These are phyloP conservation scores for Craterocephalus amniculus DNA, from an alignment of 2,797 vertebrate genomes.

Conservation along the genomic window DNA sequence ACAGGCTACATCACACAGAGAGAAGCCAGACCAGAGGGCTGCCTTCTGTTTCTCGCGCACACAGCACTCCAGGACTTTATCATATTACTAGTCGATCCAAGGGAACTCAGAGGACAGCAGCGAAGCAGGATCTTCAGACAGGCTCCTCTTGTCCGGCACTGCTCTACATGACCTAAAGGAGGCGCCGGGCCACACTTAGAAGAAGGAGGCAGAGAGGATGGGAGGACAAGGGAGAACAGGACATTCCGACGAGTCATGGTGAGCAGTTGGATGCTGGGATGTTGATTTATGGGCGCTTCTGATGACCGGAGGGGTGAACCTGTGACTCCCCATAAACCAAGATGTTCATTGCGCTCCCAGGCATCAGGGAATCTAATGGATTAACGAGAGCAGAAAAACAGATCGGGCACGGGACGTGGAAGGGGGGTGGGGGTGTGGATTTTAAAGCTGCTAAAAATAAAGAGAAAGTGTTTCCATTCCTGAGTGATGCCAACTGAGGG, in stretches of 20 bases:
- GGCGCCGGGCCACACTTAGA: slow-evolving; percentile 50
- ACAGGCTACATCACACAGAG: slow-evolving; percentile 73
- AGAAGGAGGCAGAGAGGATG: slow-evolving; percentile 27
- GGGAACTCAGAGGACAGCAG: slow-evolving; percentile 53
- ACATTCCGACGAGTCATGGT: slow-evolving; percentile 57
- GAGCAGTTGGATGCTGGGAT: slow-evolving; percentile 62
- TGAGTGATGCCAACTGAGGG: slow-evolving; percentile 43
- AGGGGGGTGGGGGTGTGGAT: slow-evolving; percentile 39
- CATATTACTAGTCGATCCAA: slow-evolving; percentile 67
- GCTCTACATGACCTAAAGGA: slow-evolving; percentile 57
- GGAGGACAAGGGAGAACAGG: slow-evolving; percentile 60
- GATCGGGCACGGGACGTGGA: slow-evolving; percentile 16
- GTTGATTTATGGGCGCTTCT: slow-evolving; percentile 70
- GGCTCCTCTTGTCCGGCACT: slow-evolving; percentile 47
- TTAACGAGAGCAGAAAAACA: slow-evolving; percentile 46
- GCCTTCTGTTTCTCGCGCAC: slow-evolving; percentile 72
- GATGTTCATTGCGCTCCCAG: slow-evolving; percentile 56
- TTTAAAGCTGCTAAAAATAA: slow-evolving; percentile 43
- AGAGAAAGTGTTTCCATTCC: slow-evolving; percentile 56
- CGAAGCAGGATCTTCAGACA: slow-evolving; percentile 42
- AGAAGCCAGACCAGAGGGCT: slow-evolving; percentile 77
- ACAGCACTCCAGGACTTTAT: slow-evolving; percentile 75
- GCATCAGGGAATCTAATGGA: slow-evolving; percentile 46
- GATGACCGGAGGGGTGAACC: slow-evolving; percentile 55
- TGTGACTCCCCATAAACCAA: slow-evolving; percentile 67